Evolutionary conservation across 2,888 invertebrate genomes (phyloP).

Genomic region (Chloroclysta siterata): DNA sequence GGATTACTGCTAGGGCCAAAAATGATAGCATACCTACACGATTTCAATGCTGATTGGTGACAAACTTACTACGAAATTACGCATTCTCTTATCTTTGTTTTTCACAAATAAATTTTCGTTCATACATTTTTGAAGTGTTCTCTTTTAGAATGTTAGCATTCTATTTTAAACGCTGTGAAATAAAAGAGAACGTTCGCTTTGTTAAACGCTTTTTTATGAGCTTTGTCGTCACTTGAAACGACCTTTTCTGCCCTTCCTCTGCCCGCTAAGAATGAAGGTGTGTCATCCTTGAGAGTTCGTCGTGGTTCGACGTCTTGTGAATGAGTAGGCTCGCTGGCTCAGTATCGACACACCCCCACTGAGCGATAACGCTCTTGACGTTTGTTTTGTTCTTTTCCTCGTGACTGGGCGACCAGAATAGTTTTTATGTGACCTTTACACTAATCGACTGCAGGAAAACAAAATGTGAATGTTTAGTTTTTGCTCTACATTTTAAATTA

Average conservation of each 20-base stretch:
- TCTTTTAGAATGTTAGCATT: too few species aligned
- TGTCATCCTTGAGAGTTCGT: conserved; percentile 43
- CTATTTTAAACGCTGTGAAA: too few species aligned
- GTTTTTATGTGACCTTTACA: conserved; percentile 22
- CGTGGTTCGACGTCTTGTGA: conserved; percentile 17
- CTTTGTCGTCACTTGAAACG: conserved; percentile 9
- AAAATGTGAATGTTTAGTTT: conserved; percentile 26
- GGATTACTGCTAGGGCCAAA: not conserved
- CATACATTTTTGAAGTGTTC: too few species aligned
- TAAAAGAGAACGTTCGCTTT: not conserved
- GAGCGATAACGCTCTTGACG: conserved; percentile 28
- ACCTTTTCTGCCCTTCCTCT: conserved; percentile 47
- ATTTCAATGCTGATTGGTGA: not conserved
- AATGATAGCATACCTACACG: too few species aligned
- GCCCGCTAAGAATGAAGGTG: conserved; percentile 53
- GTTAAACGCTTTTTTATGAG: not conserved
- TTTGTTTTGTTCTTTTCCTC: conserved; percentile 24
- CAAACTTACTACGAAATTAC: too few species aligned
- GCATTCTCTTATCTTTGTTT: too few species aligned
- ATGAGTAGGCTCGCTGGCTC: conserved; percentile 14
- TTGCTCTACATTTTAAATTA: conserved; percentile 17
- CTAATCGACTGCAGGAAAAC: conserved; percentile 11
- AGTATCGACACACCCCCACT: conserved; percentile 33
- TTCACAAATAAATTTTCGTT: too few species aligned
- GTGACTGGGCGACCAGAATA: conserved; percentile 14